Percentiles rank a stretch among this genome's conserved stretches.
Conservation (phyloP, 1,140 invertebrate genomes). For the Drosophila hydei region DNA sequence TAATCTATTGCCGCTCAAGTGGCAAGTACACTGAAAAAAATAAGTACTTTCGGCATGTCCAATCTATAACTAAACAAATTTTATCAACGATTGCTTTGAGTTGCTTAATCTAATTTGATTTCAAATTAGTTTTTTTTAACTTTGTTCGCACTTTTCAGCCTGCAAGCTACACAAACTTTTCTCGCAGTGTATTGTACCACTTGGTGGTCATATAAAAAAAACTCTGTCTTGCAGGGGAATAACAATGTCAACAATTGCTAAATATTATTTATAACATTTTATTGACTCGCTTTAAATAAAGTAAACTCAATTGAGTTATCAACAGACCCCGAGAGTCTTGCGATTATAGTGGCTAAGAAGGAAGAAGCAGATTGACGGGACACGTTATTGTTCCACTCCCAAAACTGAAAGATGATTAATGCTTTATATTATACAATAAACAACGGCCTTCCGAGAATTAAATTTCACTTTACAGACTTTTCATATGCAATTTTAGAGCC, state of each 20-base stretch:
- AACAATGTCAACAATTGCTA: conserved; percentile 14
- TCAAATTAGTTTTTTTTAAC: no score
- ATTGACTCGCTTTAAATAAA: conserved; percentile 34
- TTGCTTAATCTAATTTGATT: no score
- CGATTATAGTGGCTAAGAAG: conserved; percentile 10
- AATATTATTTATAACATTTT: conserved; percentile 54
- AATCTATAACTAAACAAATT: no score
- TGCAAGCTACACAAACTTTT: not conserved
- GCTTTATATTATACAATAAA: no score
- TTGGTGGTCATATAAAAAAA: not conserved
- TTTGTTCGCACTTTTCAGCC: no score
- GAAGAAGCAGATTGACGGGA: not conserved
- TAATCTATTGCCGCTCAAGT: conserved; percentile 11
- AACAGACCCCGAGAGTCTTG: conserved; percentile 17
- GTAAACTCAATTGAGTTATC: conserved; percentile 28
- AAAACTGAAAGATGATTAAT: no score
- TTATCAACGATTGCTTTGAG: not conserved
- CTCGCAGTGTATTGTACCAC: conserved; percentile 1
- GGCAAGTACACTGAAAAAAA: conserved; percentile 14
- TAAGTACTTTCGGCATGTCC: no score
- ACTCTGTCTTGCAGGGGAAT: conserved; percentile 22
- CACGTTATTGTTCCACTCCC: not conserved
- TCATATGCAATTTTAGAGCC: no score
- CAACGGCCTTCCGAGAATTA: no score
- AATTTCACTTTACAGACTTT: no score